Evolutionary conservation across 1,140 invertebrate species (phyloP).

Genomic region (Drosophila pseudoananassae): DNA sequence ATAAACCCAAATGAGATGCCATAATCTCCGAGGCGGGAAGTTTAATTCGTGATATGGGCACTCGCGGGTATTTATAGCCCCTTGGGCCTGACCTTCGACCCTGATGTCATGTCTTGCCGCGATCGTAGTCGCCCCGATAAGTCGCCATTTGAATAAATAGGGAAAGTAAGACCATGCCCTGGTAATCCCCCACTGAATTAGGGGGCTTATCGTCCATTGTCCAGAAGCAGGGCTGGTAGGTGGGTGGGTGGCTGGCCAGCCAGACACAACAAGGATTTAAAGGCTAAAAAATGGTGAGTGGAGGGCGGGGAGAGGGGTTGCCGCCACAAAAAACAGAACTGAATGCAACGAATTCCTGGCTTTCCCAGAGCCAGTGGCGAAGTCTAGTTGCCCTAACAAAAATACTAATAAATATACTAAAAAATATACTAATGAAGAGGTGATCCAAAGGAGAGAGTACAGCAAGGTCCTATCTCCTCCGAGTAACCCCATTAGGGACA

Average conservation of each 20-base stretch:
- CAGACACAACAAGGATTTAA: neutral
- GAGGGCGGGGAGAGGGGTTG: neutral
- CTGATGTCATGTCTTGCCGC: constrained; percentile 30
- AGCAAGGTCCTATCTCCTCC: too few relatives aligned
- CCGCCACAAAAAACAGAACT: neutral
- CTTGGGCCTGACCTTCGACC: constrained; percentile 20
- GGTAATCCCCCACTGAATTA: constrained; percentile 33
- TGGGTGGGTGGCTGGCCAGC: too few relatives aligned
- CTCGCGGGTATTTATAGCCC: neutral
- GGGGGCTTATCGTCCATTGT: constrained; percentile 34
- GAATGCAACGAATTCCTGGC: neutral
- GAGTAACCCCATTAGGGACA: too few relatives aligned
- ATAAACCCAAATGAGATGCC: too few relatives aligned
- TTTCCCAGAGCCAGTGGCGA: too few relatives aligned
- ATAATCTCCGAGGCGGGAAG: neutral
- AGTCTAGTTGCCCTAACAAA: too few relatives aligned
- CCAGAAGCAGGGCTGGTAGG: constrained; percentile 14
- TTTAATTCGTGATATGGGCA: neutral
- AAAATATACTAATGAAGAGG: too few relatives aligned
- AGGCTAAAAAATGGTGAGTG: neutral
- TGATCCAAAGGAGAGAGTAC: too few relatives aligned
- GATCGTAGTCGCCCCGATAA: constrained; percentile 28
- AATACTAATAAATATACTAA: too few relatives aligned
- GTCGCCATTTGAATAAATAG: constrained; percentile 22
- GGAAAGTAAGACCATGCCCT: neutral